Percentiles rank a stretch among this genome's conserved stretches.
These are phyloP conservation scores for Desmophyllum pertusum DNA, from an alignment of 92 coral and sea anemone genomes.

Conservation along the genomic window DNA sequence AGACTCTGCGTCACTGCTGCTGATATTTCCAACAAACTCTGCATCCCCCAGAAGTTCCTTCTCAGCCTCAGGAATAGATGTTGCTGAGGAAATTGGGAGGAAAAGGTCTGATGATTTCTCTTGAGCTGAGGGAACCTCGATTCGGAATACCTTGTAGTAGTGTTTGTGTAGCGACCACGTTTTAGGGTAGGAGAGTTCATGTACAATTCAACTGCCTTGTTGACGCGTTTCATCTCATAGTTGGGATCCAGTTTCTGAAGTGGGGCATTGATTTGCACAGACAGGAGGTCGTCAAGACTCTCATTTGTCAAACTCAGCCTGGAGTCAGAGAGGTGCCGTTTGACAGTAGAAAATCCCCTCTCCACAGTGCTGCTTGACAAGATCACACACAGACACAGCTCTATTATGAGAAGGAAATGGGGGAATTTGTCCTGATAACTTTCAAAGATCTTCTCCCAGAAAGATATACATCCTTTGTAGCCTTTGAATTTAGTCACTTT, in stretches of 20 bases:
- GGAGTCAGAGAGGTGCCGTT: conserved; percentile 44
- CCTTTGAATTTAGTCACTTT: conserved; percentile 39
- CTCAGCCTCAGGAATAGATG: conserved; percentile 30
- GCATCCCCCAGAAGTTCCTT: conserved; percentile 13
- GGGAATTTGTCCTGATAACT: conserved; percentile 33
- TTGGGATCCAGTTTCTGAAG: conserved; percentile 47
- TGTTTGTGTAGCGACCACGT: conserved; percentile 32
- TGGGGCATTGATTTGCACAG: conserved; percentile 36
- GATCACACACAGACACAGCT: conserved; percentile 46
- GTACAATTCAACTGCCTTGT: conserved; percentile 51
- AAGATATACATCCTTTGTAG: conserved; percentile 15
- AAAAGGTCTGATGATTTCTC: conserved; percentile 37
- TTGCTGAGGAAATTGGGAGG: conserved; percentile 40
- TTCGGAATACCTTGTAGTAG: conserved; percentile 39
- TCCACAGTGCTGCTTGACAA: conserved; percentile 46
- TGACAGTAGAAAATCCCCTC: conserved; percentile 48
- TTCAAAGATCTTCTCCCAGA: conserved; percentile 32
- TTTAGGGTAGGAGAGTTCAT: conserved; percentile 43
- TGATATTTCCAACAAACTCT: conserved; percentile 8
- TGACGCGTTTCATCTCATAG: conserved; percentile 50
- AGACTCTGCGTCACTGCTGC: conserved; percentile 14
- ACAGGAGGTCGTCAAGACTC: conserved; percentile 38
- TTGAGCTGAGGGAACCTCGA: conserved; percentile 21
- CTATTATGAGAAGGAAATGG: conserved; percentile 50
- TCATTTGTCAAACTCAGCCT: conserved; percentile 37